phyloP scores from a whole-genome alignment of 2,797 vertebrate species.

The Oreortyx pictus region DNA sequence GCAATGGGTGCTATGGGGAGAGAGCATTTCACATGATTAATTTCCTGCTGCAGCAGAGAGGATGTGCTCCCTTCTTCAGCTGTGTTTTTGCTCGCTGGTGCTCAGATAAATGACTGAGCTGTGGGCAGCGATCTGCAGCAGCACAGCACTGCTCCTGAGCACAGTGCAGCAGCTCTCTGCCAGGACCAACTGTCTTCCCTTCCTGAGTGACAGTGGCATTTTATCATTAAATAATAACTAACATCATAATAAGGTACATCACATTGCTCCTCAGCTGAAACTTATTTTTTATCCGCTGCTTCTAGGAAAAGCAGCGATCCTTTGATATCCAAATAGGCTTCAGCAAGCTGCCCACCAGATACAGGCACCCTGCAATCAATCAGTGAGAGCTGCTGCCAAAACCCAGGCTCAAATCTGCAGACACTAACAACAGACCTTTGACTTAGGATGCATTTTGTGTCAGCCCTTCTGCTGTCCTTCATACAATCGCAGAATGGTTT shows the following conservation, averaged over 20 bases:
- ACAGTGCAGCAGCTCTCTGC: background rate
- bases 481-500: background rate
- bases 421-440: background rate
- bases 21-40: background rate
- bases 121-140: background rate
- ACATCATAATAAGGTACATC: background rate
- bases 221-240: conserved; percentile 19
- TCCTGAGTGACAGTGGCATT: background rate
- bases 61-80: background rate
- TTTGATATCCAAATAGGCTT: background rate
- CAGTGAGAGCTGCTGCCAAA: background rate
- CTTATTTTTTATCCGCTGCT: background rate
- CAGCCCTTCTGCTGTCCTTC: background rate
- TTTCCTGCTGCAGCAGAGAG: background rate
- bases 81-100: conserved; percentile 11
- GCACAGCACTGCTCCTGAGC: background rate
- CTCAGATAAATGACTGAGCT: conserved; percentile 23
- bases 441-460: background rate
- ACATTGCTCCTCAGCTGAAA: conserved; percentile 7
- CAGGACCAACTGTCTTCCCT: background rate
- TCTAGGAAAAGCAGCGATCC: background rate
- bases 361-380: background rate
- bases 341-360: background rate
- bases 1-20: background rate
- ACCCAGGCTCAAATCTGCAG: background rate